These are phyloP conservation scores for Nesidiocoris tenuis DNA, from an alignment of 2,888 invertebrate genomes.

Conservation along the genomic window DNA sequence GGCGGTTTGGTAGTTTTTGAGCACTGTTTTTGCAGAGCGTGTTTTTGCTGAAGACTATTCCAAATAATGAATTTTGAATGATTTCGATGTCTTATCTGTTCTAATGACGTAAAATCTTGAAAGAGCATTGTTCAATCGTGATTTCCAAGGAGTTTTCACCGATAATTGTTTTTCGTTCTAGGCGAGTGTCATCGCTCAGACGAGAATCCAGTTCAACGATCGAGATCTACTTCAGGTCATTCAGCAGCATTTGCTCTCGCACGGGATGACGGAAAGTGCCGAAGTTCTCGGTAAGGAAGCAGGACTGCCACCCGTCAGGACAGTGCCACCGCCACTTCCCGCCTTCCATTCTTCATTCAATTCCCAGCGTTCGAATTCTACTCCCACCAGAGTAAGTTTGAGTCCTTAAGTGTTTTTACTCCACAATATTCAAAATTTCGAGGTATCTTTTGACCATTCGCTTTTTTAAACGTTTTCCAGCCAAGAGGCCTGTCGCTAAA, in stretches of 20 bases:
- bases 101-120: too few species aligned
- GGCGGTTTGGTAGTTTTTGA: too few species aligned
- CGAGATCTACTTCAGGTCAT: slow-evolving; percentile 89
- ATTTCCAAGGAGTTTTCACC: too few species aligned
- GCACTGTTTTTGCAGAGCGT: too few species aligned
- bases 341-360: slow-evolving; percentile 57
- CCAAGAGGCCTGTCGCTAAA: not conserved
- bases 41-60: too few species aligned
- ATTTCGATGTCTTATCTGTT: too few species aligned
- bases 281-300: slow-evolving; percentile 75
- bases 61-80: too few species aligned
- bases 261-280: slow-evolving; percentile 75
- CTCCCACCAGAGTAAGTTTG: slow-evolving; percentile 20
- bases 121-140: too few species aligned
- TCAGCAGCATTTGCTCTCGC: slow-evolving; percentile 77
- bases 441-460: not conserved
- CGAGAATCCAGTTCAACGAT: slow-evolving; percentile 91
- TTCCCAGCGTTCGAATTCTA: slow-evolving; percentile 50
- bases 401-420: not conserved
- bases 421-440: not conserved
- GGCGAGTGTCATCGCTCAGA: slow-evolving; percentile 95
- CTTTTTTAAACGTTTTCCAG: too few species aligned
- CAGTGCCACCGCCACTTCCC: slow-evolving; percentile 55
- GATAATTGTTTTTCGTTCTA: slow-evolving; percentile 55
- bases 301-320: slow-evolving; percentile 62